Base-by-base conservation (phyloP, 2,888 invertebrate genomes). In the Odiellus spinosus region DNA sequence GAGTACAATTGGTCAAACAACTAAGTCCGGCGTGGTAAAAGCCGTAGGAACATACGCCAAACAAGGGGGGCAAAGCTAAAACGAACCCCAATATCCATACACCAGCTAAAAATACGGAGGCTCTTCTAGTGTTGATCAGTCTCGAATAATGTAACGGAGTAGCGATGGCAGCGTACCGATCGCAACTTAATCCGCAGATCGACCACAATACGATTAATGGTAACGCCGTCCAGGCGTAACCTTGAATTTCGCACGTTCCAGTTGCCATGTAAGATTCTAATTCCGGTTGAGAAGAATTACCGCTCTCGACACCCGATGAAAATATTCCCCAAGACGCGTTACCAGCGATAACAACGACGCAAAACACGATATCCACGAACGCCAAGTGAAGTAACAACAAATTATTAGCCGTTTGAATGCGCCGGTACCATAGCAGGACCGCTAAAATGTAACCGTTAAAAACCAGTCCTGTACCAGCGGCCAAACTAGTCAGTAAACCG, bases 171-270 rank as follows among this genome's bases (percentile, higher is more conserved):
- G 81, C 81, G 53, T 81, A 83, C 51, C 82, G 56, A 52, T 61
- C 61, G 48, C 56, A 58, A 60, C 82, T 82, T 51, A 83, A 70
- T 3, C 82, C 82, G 56, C 81, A 80, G 32, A 83, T 76, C 2
- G 82, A 82, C 82, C 82, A 83, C 53, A 81, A 68, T 38, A 78
- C 77, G 49, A 82, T 70, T 3, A 82, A 80, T 59, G 82, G 78
- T 41, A 83, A 70, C 3, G 81, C 72, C 20, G 69, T 64, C 72
- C 73, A 74, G 48, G 66, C 64, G 38, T 43, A 52, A 2, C 56
- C 57, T 20, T 51, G 51, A n/a, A 45, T 47, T 19, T 45, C 34
- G 40, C 53, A 47, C 32, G 46, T 47, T 40, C 17, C 38, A 17
- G 20, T 40, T 42, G 50, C 48, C 49, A 42, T 46, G 50, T 40